Conservation (phyloP, 2,888 invertebrate species). For the Drosophila helvetica region DNA sequence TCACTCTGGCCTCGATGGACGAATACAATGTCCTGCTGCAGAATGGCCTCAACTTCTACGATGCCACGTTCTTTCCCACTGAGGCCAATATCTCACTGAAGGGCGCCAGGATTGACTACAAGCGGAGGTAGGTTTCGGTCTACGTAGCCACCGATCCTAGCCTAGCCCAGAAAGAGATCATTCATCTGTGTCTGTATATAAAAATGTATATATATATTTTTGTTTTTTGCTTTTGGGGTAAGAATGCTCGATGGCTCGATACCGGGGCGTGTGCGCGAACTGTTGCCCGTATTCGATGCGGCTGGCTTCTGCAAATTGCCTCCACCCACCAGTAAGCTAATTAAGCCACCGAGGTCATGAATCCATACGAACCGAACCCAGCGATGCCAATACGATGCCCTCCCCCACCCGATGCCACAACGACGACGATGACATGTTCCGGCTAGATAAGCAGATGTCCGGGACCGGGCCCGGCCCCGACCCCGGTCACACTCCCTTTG, state of each 20-base stretch:
- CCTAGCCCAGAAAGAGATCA: not conserved
- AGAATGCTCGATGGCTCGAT: conserved; percentile 89
- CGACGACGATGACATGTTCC: conserved; percentile 24
- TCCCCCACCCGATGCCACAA: not conserved
- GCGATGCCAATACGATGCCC: conserved; percentile 12
- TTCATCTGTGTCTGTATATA: not conserved
- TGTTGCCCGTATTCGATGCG: conserved; percentile 93
- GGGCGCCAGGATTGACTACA: conserved; percentile 86
- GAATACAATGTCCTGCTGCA: conserved; percentile 91
- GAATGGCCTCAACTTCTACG: conserved; percentile 94
- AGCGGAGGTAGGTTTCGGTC: conserved; percentile 80
- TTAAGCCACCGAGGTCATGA: conserved; percentile 86
- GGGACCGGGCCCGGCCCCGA: conserved; percentile 2
- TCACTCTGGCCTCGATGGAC: conserved; percentile 90
- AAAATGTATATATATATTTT: not conserved
- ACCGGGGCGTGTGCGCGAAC: conserved; percentile 88
- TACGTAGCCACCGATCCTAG: not conserved
- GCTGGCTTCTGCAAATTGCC: conserved; percentile 93
- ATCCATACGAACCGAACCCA: conserved; percentile 28
- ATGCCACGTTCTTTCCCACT: conserved; percentile 94
- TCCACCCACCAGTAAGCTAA: conserved; percentile 91
- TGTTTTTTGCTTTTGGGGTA: conserved; percentile 43
- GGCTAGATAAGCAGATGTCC: conserved; percentile 22
- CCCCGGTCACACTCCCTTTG: conserved; percentile 9
- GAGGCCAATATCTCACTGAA: conserved; percentile 89